Evolutionary conservation across 1,140 invertebrate species (phyloP), one percentile per base, ranked within the genome.

Genomic region (Cydia fagiglandana): DNA sequence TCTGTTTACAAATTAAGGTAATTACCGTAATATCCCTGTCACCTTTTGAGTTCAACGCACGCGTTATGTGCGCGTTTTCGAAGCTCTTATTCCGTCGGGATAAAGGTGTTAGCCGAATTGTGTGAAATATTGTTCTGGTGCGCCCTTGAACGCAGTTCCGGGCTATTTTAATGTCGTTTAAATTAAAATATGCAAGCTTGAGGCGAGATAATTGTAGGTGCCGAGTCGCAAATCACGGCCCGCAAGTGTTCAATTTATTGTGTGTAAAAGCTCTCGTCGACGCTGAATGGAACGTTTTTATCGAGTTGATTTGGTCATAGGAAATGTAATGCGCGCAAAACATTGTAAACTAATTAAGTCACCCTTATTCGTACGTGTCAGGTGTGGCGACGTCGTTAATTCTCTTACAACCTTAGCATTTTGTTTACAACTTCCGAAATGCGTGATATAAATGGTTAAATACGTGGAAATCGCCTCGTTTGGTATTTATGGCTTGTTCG

Each of bases 1-100:
- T 87, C 80, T 88, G 84, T 87, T 89, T 86, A 88, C 86, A 88
- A 91, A 89, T 89, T 91, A 89, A 88, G 83, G 84, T 86, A 88
- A 88, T 89, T 87, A 88, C 85, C 83, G 85, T 88, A 88, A 88
- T 88, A 86, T 78, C 78, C 80, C 83, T 86, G 87, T 85, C 89
- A 86, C 86, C 85, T 91, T 89, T 87, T 87, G 86, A 90, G 87
- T 89, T 90, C 85, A 90, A 89, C 80, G 86, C 78, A 84, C 86
- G 85, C 82, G 78, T 88, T 85, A 88, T 79, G 78, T 38, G 50
- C 73, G 50, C 73, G 17, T 20, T 24, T 61, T 61, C 17, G 56
- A 61, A 61, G 56, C 20, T 80, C 83, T 86, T 88, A 85, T 83
- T 81, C 56, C 80, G 17, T 76, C 66, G 75, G 15, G 30, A 73